Conservation (phyloP, 2,113 vertebrate species). For the Polyodon spathula region DNA sequence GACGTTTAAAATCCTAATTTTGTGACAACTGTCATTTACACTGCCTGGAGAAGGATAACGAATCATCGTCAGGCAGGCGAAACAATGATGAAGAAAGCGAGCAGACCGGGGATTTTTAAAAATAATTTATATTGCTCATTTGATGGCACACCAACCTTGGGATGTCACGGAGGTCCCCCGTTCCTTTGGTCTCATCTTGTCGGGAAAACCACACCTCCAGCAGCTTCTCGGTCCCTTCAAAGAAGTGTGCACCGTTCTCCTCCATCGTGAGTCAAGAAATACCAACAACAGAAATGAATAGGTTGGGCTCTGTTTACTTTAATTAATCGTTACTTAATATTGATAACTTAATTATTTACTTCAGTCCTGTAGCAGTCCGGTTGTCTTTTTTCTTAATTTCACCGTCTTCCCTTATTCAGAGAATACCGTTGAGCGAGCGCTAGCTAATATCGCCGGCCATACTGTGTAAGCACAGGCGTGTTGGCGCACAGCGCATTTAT, state of each 20-base stretch:
- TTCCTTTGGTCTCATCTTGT: conserved; percentile 85
- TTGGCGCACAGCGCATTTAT: conserved; percentile 57
- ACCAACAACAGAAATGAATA: conserved; percentile 74
- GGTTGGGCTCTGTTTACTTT: conserved; percentile 39
- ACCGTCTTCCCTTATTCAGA: conserved; percentile 90
- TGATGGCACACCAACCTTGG: conserved; percentile 68
- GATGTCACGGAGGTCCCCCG: conserved; percentile 91
- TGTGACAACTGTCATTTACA: too few relatives aligned
- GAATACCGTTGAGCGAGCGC: conserved; percentile 88
- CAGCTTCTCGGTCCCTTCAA: conserved; percentile 97
- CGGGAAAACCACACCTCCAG: conserved; percentile 97
- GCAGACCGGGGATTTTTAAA: too few relatives aligned
- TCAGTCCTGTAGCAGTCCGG: conserved; percentile 64
- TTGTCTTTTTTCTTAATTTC: conserved; percentile 60
- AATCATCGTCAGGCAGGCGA: too few relatives aligned
- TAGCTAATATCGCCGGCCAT: conserved; percentile 99
- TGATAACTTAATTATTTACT: conserved; percentile 62
- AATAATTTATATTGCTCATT: too few relatives aligned
- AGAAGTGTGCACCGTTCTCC: conserved; percentile 97
- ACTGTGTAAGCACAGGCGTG: conserved; percentile 79
- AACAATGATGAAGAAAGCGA: too few relatives aligned
- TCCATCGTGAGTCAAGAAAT: conserved; percentile 86
- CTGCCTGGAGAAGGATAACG: too few relatives aligned
- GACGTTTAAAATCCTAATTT: too few relatives aligned
- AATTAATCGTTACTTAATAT: conserved; percentile 42